Evolutionary conservation across 2,113 vertebrate species (phyloP), one percentile per base, ranked within the genome.

Genomic region (Hypomesus transpacificus): DNA sequence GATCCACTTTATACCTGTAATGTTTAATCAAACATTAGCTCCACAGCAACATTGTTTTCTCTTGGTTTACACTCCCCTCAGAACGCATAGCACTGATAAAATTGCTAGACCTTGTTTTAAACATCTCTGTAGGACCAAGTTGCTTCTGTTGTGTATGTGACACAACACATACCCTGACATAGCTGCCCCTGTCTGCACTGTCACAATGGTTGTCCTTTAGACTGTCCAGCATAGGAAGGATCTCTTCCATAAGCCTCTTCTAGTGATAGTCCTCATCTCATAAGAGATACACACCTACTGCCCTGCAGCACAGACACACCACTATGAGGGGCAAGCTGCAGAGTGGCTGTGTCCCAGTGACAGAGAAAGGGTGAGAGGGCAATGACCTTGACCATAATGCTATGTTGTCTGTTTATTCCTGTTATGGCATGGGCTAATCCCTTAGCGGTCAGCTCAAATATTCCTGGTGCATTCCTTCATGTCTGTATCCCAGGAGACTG

Each of bases 401-500:
- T 50, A 14, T 28, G 68, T 52, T 18, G 31, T 71, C 24, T 66
- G 31, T 66, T 79, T 61, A 28, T 61, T 46, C 68, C 28, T 46
- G 22, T 66, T 64, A 46, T 2, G 51, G 53, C 2, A 31, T 16
- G 28, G 6, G 68, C 26, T 73, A 69, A 52, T 65, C 69, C 71
- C 28, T 3, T 21, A 6, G 51, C 59, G 31, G 14, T 66, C 71
- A 69, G 51, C 65, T 71, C 14, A 31, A 63, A 28, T 46, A 31
- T 18, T n/a, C 13, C 66, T 46, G 61, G 9, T 63, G 22, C 60
- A 24, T 75, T 69, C 53, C 57, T 54, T 16, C 13, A 17, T 66
- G 59, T 77, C 64, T 52, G 50, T 28, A 74, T 73, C 73, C 68
- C 62, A 73, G 64, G n/a, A 24, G 24, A 14, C 21, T 39, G 13